Base-by-base conservation (phyloP, 35 echinoderm and acorn worm species). In the Apostichopus californicus region DNA sequence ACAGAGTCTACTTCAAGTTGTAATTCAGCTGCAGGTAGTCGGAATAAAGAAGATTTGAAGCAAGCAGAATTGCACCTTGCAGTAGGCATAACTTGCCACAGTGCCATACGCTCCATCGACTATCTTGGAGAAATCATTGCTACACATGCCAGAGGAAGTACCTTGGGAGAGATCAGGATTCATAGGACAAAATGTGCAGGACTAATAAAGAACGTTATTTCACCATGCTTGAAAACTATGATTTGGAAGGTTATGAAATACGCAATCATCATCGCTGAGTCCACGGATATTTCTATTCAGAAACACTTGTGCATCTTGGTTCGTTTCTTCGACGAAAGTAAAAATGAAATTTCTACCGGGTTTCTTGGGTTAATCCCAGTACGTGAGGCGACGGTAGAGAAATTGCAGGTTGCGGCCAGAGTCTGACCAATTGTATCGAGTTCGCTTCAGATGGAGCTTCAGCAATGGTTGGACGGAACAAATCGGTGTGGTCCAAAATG, bases 361-460 rank as follows among this genome's bases (percentile, higher is more conserved):
- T 20, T 75, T 75, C 71, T 75, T 75, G 15, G 71, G n/a, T 75
- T 75, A 75, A 75, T 75, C n/a, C 71, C 71, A 75, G 71, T 20
- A 18, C 71, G 14, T 18, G 14, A 75, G 17, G 17, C 71, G 14
- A 20, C 71, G 17, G 11, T 17, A 75, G 17, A 75, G 71, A 75
- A 75, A 75, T 75, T 22, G 71, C 71, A 75, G 18, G 71, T 7
- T 75, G 71, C 71, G 21, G 71, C 17, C 71, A 75, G 15, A 75
- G 71, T 75, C 71, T 75, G 14, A 75, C 71, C 6, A n/a, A 75
- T 22, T 75, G 71, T 18, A 75, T 20, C n/a, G 71, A 12, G 7
- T 61, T 61, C 12, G 58, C 58, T 7, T 18, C 13, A 6, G 71
- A 75, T 22, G 71, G 71, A 7, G 71, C 71, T 7, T 75, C 71